Evolutionary conservation across 2,113 vertebrate genomes (phyloP).

Genomic region (Conger conger): DNA sequence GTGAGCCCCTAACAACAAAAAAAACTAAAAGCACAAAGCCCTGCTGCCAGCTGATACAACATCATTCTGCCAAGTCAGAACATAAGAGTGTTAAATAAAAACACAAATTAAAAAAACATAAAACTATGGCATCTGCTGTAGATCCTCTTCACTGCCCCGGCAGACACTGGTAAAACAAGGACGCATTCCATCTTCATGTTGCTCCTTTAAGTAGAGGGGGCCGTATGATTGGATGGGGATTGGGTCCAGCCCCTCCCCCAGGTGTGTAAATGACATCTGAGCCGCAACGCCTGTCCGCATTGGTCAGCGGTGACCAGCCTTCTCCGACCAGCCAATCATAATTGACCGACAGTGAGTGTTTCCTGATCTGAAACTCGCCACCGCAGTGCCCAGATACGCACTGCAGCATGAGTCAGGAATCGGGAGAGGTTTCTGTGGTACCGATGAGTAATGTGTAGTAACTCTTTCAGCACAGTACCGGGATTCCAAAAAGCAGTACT

Average conservation of each 20-base stretch:
- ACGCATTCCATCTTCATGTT: neutral
- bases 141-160: neutral
- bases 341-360: too few relatives aligned
- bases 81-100: neutral
- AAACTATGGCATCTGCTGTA: neutral
- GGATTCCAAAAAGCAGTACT: neutral
- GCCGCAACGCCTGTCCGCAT: too few relatives aligned
- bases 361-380: neutral
- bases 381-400: neutral
- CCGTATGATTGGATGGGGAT: neutral
- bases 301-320: too few relatives aligned
- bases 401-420: neutral
- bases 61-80: neutral
- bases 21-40: neutral
- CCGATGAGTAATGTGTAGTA: neutral
- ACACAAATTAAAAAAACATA: neutral
- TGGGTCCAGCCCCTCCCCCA: neutral
- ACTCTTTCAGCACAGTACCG: neutral
- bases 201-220: neutral
- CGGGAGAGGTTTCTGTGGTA: neutral
- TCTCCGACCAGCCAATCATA: neutral
- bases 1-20: neutral
- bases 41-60: neutral
- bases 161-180: neutral
- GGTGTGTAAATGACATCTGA: too few relatives aligned